These are phyloP conservation scores for Chinchilla lanigera DNA, from an alignment of 2,113 vertebrate species.

Conservation along the genomic window DNA sequence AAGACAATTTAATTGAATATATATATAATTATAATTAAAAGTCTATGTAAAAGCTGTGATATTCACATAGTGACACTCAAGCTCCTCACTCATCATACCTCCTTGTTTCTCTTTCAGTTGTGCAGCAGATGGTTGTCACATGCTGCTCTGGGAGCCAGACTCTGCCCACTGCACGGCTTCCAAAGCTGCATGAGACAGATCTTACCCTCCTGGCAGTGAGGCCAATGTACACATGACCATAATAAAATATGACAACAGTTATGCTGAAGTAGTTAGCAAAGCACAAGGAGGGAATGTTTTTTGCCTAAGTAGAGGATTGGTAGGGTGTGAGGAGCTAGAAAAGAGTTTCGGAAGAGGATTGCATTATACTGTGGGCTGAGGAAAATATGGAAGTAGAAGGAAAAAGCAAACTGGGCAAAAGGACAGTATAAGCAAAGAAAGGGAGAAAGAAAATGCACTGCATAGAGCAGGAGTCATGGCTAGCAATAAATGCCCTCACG, in stretches of 20 bases:
- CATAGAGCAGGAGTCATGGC: neutral
- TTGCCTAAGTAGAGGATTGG: neutral
- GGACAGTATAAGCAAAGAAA: neutral
- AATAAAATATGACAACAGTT: neutral
- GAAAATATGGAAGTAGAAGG: neutral
- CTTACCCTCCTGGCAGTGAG: neutral
- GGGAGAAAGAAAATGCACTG: neutral
- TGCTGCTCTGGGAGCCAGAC: neutral
- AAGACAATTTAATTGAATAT: neutral
- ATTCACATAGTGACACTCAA: neutral
- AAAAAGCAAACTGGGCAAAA: neutral
- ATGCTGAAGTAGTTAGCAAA: neutral
- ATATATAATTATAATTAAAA: neutral
- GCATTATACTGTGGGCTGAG: neutral
- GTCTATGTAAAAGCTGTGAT: neutral
- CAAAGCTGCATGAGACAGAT: neutral
- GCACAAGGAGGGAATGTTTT: neutral
- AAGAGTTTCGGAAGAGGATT: neutral
- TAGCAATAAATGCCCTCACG: neutral
- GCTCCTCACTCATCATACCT: neutral
- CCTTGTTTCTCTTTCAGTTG: neutral
- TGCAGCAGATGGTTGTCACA: accelerated
- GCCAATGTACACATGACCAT: neutral
- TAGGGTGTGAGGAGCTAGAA: neutral
- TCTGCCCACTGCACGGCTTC: too few relatives aligned